Evolutionary conservation across 1,140 invertebrate genomes (phyloP).

Genomic region (Zeugodacus cucurbitae): DNA sequence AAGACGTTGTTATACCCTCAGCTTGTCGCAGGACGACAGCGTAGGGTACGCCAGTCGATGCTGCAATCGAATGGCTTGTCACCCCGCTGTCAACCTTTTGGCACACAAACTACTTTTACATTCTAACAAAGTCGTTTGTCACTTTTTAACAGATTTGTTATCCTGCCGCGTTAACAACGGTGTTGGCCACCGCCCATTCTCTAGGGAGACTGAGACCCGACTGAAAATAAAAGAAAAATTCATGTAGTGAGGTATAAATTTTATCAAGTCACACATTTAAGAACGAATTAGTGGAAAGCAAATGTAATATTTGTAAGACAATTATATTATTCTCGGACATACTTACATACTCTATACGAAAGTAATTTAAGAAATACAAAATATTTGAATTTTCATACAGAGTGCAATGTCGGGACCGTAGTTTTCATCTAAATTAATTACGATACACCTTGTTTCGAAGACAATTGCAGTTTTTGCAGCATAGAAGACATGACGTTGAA

Average conservation of each 20-base stretch:
- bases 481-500: too few relatives aligned
- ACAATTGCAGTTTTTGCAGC: too few relatives aligned
- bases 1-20: neutral
- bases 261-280: neutral
- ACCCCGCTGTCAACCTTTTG: conserved; percentile 43
- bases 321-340: too few relatives aligned
- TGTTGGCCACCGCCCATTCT: conserved; percentile 49
- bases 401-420: too few relatives aligned
- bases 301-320: too few relatives aligned
- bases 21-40: neutral
- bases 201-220: neutral
- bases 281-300: neutral
- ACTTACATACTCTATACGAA: too few relatives aligned
- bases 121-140: conserved; percentile 59
- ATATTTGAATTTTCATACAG: too few relatives aligned
- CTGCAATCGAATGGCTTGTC: neutral
- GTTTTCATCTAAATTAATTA: too few relatives aligned
- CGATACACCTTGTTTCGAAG: too few relatives aligned
- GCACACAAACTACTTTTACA: conserved; percentile 32
- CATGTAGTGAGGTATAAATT: conserved; percentile 39
- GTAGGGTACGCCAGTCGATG: neutral
- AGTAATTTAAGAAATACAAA: too few relatives aligned
- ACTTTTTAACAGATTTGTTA: conserved; percentile 66
- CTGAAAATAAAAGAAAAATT: conserved; percentile 53
- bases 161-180: conserved; percentile 64